These are phyloP conservation scores for Rallus crepitans DNA, from an alignment of 2,797 vertebrate species.

Conservation along the genomic window DNA sequence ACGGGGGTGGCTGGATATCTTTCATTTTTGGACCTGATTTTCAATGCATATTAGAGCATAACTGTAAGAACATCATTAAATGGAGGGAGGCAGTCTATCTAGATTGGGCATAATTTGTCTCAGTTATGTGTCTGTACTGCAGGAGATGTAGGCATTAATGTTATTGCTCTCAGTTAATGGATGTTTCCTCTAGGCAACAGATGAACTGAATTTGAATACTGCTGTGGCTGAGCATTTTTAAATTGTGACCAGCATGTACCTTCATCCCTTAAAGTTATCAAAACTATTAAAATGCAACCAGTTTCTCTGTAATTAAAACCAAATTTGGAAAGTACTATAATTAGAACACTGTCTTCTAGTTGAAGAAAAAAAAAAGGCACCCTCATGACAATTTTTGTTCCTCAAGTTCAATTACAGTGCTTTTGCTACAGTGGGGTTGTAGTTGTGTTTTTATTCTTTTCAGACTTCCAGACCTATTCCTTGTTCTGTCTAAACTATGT, in stretches of 20 bases:
- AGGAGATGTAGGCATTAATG: constrained; percentile 40
- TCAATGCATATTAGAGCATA: constrained; percentile 23
- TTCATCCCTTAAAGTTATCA: constrained; percentile 25
- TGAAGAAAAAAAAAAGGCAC: not conserved
- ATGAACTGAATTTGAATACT: constrained; percentile 66
- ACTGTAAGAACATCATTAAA: constrained; percentile 62
- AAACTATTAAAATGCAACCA: constrained; percentile 17
- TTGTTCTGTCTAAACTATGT: not conserved
- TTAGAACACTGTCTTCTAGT: not conserved
- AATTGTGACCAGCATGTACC: constrained; percentile 1
- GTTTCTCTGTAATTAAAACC: constrained; percentile 49
- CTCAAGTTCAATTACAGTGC: not conserved
- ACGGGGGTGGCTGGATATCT: constrained; percentile 1
- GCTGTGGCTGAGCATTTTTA: constrained; percentile 34
- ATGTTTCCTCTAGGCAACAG: constrained; percentile 61
- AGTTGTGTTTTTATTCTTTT: not conserved
- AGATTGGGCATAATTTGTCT: constrained; percentile 24
- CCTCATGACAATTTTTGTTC: not conserved
- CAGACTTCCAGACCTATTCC: not conserved
- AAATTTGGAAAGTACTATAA: not conserved
- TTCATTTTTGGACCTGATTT: constrained; percentile 66
- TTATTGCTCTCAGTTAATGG: constrained; percentile 44
- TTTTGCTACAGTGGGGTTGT: not conserved
- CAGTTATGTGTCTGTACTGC: constrained; percentile 50
- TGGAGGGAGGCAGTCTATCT: constrained; percentile 45